phyloP scores from a whole-genome alignment of 2,113 vertebrate species.

The Silurus meridionalis region DNA sequence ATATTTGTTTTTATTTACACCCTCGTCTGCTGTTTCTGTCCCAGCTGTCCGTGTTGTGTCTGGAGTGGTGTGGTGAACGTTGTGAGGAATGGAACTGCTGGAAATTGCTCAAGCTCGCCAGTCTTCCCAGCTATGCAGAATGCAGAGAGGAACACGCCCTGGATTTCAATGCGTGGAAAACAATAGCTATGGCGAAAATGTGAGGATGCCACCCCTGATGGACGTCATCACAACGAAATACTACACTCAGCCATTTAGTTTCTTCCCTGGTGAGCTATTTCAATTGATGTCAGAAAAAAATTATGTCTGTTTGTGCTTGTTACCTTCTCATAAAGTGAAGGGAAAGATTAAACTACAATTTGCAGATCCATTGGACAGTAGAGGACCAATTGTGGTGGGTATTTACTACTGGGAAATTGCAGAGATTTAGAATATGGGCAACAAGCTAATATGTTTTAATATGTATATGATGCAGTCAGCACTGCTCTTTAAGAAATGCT shows the following conservation, averaged over 20 bases:
- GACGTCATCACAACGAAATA: conserved; percentile 34
- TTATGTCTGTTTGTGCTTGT: neutral
- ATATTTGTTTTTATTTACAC: conserved; percentile 87
- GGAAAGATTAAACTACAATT: neutral
- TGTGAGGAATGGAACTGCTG: conserved; percentile 70
- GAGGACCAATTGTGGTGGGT: neutral
- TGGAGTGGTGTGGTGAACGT: conserved; percentile 77
- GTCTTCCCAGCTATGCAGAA: conserved; percentile 78
- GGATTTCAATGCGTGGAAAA: conserved; percentile 61
- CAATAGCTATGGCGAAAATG: conserved; percentile 70
- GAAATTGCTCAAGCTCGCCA: conserved; percentile 80
- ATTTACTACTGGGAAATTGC: neutral
- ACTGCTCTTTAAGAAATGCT: neutral
- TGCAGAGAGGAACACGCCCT: conserved; percentile 66
- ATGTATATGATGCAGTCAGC: neutral
- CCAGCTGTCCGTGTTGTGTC: conserved; percentile 99
- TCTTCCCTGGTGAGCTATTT: conserved; percentile 37
- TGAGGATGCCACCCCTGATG: conserved; percentile 43
- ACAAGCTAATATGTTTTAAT: neutral
- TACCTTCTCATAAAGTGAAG: neutral
- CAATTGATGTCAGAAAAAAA: conserved; percentile 20
- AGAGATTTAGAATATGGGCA: neutral
- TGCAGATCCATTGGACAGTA: neutral
- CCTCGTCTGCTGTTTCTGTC: conserved; percentile 22
- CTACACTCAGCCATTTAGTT: conserved; percentile 27